phyloP scores from a whole-genome alignment of 2,113 vertebrate genomes.

The Daubentonia madagascariensis region DNA sequence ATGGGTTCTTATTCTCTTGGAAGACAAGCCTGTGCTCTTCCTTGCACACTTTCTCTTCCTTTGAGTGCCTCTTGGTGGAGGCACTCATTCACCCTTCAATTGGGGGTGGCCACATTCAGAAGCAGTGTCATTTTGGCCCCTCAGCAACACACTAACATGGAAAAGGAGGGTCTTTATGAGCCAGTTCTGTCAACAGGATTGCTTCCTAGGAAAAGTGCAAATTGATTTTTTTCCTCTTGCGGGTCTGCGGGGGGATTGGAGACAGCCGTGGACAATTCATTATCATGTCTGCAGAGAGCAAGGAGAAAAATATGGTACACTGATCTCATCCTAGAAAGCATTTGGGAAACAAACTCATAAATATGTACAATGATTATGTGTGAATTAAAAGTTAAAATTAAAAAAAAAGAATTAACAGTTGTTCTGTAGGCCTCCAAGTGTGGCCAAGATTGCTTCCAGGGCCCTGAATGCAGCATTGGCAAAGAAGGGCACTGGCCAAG shows the following conservation, averaged over 20 bases:
- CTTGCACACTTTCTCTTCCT: background rate
- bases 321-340: background rate
- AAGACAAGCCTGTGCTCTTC: background rate
- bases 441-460: background rate
- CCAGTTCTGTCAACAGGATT: background rate
- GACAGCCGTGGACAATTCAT: background rate
- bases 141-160: background rate
- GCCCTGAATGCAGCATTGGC: background rate
- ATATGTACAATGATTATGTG: background rate
- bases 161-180: background rate
- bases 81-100: background rate
- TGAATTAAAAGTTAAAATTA: background rate
- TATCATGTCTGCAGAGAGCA: background rate
- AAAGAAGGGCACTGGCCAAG: background rate
- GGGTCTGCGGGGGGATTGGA: background rate
- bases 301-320: background rate
- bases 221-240: background rate
- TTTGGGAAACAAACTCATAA: background rate
- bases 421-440: background rate
- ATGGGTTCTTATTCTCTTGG: background rate
- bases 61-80: background rate
- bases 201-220: conserved; percentile 15
- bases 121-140: background rate
- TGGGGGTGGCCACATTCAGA: background rate
- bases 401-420: background rate